Evolutionary conservation across 2,113 vertebrate species (phyloP).

Genomic region (Cyprinodon variegatus): DNA sequence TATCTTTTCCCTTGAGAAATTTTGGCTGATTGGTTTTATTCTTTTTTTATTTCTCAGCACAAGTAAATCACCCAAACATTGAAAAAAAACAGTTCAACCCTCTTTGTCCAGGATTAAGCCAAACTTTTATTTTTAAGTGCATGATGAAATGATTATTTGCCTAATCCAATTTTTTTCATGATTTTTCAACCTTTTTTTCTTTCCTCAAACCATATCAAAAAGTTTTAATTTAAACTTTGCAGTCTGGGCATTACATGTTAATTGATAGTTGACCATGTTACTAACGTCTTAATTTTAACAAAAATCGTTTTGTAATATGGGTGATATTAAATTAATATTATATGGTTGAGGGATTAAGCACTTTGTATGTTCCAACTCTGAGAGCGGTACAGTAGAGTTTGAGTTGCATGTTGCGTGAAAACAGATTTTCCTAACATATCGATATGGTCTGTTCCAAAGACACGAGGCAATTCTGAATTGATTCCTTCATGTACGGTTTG

Average conservation of each 20-base stretch:
- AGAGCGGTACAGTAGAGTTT: not conserved
- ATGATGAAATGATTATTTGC: too few relatives aligned
- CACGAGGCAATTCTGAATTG: not conserved
- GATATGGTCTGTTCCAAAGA: not conserved
- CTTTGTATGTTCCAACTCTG: conserved; percentile 25
- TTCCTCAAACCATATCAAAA: too few relatives aligned
- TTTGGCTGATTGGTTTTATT: not conserved
- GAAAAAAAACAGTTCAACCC: not conserved
- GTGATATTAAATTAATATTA: conserved; percentile 31
- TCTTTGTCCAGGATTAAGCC: too few relatives aligned
- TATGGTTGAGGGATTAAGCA: conserved; percentile 39
- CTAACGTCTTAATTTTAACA: not conserved
- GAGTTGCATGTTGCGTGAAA: conserved; percentile 5
- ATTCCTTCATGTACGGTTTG: not conserved
- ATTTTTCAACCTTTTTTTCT: too few relatives aligned
- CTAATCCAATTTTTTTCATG: too few relatives aligned
- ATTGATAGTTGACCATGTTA: not conserved
- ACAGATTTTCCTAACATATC: conserved; percentile 9
- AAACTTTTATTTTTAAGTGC: too few relatives aligned
- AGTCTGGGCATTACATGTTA: not conserved
- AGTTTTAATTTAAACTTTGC: too few relatives aligned
- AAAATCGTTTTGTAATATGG: not conserved
- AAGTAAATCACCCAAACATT: too few relatives aligned
- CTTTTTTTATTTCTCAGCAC: not conserved
- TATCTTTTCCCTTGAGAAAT: not conserved